Evolutionary conservation across 2,797 vertebrate species (phyloP).

Genomic region (Hylomyscus alleni): DNA sequence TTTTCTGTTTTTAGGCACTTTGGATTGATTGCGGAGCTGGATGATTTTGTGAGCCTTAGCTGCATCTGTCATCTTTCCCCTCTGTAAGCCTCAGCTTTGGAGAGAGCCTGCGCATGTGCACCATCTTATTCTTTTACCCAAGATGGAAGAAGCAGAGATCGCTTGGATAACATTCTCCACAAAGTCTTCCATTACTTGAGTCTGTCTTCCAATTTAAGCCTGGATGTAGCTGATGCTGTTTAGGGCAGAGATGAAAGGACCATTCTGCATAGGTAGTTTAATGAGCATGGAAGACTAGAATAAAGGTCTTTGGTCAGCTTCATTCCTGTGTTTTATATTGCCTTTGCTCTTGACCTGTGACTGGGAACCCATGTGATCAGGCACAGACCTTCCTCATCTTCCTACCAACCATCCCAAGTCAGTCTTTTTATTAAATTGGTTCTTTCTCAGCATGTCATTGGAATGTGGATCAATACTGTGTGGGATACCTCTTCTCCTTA

Average conservation of each 20-base stretch:
- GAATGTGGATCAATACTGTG: slow-evolving; percentile 41
- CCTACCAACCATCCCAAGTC: neutral
- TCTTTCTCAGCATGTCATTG: neutral
- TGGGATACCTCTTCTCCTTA: neutral
- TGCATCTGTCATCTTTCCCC: slow-evolving; percentile 3
- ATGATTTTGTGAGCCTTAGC: slow-evolving; percentile 39
- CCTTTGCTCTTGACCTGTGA: slow-evolving; percentile 19
- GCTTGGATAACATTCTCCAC: slow-evolving; percentile 27
- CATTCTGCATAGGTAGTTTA: slow-evolving; percentile 36
- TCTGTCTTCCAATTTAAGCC: slow-evolving; percentile 67
- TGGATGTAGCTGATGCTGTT: slow-evolving; percentile 24
- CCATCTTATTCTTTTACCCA: neutral
- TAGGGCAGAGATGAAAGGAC: slow-evolving; percentile 9
- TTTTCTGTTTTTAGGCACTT: slow-evolving; percentile 86
- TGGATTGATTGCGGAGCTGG: slow-evolving; percentile 85
- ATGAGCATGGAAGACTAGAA: slow-evolving; percentile 59
- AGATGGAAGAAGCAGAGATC: neutral
- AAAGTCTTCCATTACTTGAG: slow-evolving; percentile 65
- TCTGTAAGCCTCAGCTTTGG: slow-evolving; percentile 57
- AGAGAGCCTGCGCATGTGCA: slow-evolving; percentile 21
- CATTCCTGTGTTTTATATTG: slow-evolving; percentile 15
- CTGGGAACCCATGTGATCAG: neutral
- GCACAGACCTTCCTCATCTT: neutral
- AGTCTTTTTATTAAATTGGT: neutral
- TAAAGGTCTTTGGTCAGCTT: slow-evolving; percentile 74